Percentiles rank a stretch among this genome's conserved stretches.
These are phyloP conservation scores for Rambutsinella grinnellia DNA, from an alignment of 2,888 invertebrate genomes.

Conservation along the genomic window DNA sequence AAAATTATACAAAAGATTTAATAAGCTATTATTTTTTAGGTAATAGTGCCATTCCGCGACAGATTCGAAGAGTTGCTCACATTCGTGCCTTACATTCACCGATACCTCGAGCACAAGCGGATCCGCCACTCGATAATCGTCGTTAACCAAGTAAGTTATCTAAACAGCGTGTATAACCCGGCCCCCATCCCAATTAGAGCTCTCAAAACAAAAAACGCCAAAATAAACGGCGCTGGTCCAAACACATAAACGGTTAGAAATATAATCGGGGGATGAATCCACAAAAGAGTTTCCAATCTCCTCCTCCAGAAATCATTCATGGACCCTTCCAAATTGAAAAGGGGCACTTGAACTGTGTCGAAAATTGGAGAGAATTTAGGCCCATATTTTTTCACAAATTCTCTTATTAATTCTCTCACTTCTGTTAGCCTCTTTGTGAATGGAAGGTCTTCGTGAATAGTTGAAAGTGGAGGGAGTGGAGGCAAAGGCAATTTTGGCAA, in stretches of 20 bases:
- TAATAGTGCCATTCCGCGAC: conserved; percentile 95
- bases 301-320: conserved; percentile 14
- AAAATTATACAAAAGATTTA: conserved; percentile 67
- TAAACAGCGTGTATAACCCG: conserved; percentile 13
- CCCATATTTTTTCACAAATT: conserved; percentile 1
- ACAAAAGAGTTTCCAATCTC: conserved; percentile 22
- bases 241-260: conserved; percentile 37
- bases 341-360: conserved; percentile 28
- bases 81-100: conserved; percentile 91
- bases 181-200: conserved; percentile 34
- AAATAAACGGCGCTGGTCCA: conserved; percentile 48
- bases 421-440: background rate
- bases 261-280: conserved; percentile 44
- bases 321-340: conserved; percentile 27
- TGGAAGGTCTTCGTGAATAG: conserved; percentile 9
- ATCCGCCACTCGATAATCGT: conserved; percentile 88
- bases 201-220: conserved; percentile 42
- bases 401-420: no score
- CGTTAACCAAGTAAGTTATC: conserved; percentile 81
- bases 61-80: conserved; percentile 94
- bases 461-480: conserved; percentile 12
- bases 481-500: conserved; percentile 1
- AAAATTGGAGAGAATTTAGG: conserved; percentile 23
- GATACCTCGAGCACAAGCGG: conserved; percentile 84
- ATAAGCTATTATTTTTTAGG: conserved; percentile 77